These are phyloP conservation scores for Drosophila miranda DNA, from an alignment of 1,140 invertebrate species.

Conservation along the genomic window DNA sequence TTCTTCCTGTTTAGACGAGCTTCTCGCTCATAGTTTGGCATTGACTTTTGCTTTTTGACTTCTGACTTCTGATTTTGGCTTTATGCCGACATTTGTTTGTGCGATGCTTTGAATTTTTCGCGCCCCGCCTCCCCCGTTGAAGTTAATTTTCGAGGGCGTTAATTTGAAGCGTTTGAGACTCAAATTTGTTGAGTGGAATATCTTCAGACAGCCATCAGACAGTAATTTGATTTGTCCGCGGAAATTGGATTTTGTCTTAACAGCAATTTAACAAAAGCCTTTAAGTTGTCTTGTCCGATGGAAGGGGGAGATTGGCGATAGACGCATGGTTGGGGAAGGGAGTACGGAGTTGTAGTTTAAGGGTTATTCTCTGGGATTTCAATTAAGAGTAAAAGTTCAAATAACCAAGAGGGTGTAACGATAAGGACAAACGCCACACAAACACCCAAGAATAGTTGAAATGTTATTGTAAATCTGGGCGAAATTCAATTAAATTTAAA, in stretches of 20 bases:
- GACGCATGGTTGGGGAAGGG: neutral
- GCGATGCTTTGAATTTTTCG: slow-evolving; percentile 36
- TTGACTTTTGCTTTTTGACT: slow-evolving; percentile 44
- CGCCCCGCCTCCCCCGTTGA: slow-evolving; percentile 5
- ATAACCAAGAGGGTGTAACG: too few relatives aligned
- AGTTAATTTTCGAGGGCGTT: slow-evolving; percentile 69
- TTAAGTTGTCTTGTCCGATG: slow-evolving; percentile 10
- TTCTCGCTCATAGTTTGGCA: slow-evolving; percentile 52
- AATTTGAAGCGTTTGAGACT: slow-evolving; percentile 62
- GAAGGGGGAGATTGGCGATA: neutral
- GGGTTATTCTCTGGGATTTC: too few relatives aligned
- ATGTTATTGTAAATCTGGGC: too few relatives aligned
- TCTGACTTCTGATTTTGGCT: slow-evolving; percentile 33
- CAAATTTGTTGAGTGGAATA: slow-evolving; percentile 54
- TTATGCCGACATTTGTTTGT: slow-evolving; percentile 53
- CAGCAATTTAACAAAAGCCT: slow-evolving; percentile 23
- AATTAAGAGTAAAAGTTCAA: too few relatives aligned
- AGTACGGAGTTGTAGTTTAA: too few relatives aligned
- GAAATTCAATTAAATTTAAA: too few relatives aligned
- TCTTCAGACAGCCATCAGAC: slow-evolving; percentile 68
- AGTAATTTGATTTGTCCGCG: slow-evolving; percentile 69
- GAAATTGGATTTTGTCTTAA: slow-evolving; percentile 13
- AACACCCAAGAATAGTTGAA: too few relatives aligned
- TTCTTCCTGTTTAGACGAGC: slow-evolving; percentile 38
- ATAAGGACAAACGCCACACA: too few relatives aligned